A percentile compares a stretch with the other conserved stretches of the same genome.
phyloP scores from a whole-genome alignment of 2,888 invertebrate species.

The Trachelus tabidus region DNA sequence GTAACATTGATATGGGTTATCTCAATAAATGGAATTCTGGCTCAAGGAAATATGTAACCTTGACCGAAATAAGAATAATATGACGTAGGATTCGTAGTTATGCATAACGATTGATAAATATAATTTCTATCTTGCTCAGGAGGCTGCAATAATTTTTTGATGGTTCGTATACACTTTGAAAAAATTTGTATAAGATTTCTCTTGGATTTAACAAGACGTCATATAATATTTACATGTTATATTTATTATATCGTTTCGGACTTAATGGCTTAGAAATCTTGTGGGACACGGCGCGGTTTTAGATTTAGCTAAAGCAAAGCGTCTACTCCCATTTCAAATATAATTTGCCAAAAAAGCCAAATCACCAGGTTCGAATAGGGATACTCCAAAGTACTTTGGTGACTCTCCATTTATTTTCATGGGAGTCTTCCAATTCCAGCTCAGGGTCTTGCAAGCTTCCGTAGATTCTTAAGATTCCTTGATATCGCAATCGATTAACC shows the following conservation, averaged over 20 bases:
- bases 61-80: neutral
- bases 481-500: neutral
- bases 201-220: neutral
- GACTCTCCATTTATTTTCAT: constrained; percentile 13
- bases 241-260: neutral
- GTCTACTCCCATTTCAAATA: neutral
- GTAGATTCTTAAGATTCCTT: neutral
- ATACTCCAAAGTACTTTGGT: neutral
- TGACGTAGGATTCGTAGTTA: neutral
- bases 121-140: neutral
- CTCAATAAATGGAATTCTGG: neutral
- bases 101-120: neutral
- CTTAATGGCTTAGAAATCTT: neutral
- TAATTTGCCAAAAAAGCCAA: neutral
- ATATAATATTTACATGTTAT: too few species aligned
- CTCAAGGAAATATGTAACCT: neutral
- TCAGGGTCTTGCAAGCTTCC: neutral
- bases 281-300: neutral
- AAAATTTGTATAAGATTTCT: neutral
- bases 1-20: neutral
- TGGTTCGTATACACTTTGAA: neutral
- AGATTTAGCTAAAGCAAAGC: neutral
- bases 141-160: neutral
- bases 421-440: constrained; percentile 11
- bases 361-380: neutral